Evolutionary conservation across 2,888 invertebrate species (phyloP), one percentile per base, ranked within the genome.

Genomic region (Drosophila histrio): DNA sequence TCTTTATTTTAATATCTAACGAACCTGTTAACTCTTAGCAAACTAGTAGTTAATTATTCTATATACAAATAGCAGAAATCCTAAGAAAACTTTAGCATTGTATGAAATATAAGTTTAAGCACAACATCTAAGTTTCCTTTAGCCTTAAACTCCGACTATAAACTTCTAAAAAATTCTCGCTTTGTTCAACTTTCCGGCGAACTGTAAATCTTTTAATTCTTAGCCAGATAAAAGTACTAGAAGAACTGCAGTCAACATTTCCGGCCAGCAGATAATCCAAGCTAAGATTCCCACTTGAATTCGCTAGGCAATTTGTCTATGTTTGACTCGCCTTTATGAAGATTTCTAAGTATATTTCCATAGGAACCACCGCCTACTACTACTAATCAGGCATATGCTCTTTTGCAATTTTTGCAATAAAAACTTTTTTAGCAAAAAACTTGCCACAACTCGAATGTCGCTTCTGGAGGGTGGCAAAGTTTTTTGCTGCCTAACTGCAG

Each of bases 401-500:
- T 43, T 38, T 47, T 34, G 2, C 34, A 4, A 15, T 54, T 70
- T 71, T 50, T 38, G 50, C 28, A 47, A 58, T 61, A 66, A 56
- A 77, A 73, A 77, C 19, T 67, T 39, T 22, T 66, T 72, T 44
- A 19, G 26, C 17, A 53, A 28, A 24, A 56, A 59, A 46, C 34
- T 70, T 71, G 30, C 26, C 7, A 8, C 17, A 47, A 41, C 50
- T 70, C 53, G 44, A 63, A 63, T 66, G 34, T 49, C 44, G 52
- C 54, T 59, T 58, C 24, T 32, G 22, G 47, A 43, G 56, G 49
- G 43, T 50, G 57, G 53, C 15, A 61, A 75, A 59, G 43, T 54
- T 58, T 75, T 30, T n/a, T 17, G 39, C 9, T 70, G 50, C 53
- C 52, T 15, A 56, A 50, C 71, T 77, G 73, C 73, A 66, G 74